Percentiles rank a stretch among this genome's conserved stretches.
Conservation (phyloP, 2,797 vertebrate species). For the Megaceryle alcyon region DNA sequence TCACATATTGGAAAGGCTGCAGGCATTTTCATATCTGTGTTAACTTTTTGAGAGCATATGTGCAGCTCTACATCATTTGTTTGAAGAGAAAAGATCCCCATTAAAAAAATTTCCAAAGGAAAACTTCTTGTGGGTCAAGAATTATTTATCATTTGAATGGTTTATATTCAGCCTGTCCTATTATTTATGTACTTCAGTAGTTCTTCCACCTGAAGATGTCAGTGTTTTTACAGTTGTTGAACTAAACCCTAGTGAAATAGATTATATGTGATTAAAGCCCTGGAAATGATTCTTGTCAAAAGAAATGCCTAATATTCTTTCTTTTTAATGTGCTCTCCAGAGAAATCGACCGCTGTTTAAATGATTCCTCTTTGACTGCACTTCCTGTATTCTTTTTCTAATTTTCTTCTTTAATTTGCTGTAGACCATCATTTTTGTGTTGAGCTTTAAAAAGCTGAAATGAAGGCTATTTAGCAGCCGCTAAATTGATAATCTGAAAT, state of each 20-base stretch:
- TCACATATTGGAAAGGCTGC: background rate
- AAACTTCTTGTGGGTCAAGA: background rate
- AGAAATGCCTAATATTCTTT: background rate
- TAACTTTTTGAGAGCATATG: background rate
- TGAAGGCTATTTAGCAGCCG: background rate
- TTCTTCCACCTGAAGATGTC: conserved; percentile 23
- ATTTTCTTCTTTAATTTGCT: background rate
- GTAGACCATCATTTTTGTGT: background rate
- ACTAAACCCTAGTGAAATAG: background rate
- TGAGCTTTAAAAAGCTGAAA: background rate
- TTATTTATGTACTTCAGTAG: background rate
- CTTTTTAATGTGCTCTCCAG: background rate
- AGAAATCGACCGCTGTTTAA: background rate
- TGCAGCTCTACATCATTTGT: background rate
- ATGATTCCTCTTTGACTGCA: background rate
- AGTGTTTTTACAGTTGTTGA: background rate
- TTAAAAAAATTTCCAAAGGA: background rate
- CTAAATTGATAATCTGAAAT: background rate
- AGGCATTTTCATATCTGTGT: background rate
- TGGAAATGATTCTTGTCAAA: background rate
- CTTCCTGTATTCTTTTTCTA: background rate
- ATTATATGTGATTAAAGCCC: background rate
- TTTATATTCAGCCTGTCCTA: background rate
- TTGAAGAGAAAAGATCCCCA: background rate
- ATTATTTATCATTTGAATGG: background rate